Evolutionary conservation across 2,113 vertebrate genomes (phyloP).

Genomic region (Cottus gobio): DNA sequence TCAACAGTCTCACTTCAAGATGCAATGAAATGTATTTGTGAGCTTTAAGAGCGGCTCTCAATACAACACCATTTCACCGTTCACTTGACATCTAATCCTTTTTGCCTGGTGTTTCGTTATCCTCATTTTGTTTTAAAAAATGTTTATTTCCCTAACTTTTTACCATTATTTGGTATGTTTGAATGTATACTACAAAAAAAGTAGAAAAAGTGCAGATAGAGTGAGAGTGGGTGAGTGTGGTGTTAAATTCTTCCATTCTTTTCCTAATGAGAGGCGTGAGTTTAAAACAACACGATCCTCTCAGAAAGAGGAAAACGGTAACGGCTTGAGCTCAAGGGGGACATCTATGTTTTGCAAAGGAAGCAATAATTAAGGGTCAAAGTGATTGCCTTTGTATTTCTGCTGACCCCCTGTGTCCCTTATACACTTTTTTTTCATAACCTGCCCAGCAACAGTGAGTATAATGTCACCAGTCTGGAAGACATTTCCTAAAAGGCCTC

Average conservation of each 20-base stretch:
- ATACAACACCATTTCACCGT: not conserved
- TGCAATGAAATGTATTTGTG: not conserved
- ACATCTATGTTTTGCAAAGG: constrained; percentile 72
- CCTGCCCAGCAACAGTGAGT: constrained; percentile 36
- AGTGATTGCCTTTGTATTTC: constrained; percentile 78
- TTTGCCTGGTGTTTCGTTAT: not conserved
- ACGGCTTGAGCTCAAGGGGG: constrained; percentile 45
- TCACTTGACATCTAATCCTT: not conserved
- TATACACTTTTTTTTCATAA: constrained; percentile 15
- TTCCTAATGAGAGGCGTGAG: constrained; percentile 32
- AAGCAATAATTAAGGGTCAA: constrained; percentile 82
- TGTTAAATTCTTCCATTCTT: constrained; percentile 44
- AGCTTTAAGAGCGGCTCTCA: too few species aligned
- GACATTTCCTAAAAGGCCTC: constrained; percentile 68
- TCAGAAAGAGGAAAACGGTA: constrained; percentile 54
- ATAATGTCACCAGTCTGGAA: constrained; percentile 71
- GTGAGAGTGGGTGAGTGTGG: constrained; percentile 19
- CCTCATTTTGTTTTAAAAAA: not conserved
- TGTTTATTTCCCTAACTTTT: not conserved
- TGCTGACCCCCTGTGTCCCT: constrained; percentile 61
- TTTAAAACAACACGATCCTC: constrained; percentile 58
- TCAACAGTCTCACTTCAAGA: not conserved
- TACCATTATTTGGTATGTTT: not conserved
- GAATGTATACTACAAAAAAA: not conserved
- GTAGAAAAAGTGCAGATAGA: not conserved